Conservation (phyloP, 1,140 invertebrate species). For the Aphelinus certus region DNA sequence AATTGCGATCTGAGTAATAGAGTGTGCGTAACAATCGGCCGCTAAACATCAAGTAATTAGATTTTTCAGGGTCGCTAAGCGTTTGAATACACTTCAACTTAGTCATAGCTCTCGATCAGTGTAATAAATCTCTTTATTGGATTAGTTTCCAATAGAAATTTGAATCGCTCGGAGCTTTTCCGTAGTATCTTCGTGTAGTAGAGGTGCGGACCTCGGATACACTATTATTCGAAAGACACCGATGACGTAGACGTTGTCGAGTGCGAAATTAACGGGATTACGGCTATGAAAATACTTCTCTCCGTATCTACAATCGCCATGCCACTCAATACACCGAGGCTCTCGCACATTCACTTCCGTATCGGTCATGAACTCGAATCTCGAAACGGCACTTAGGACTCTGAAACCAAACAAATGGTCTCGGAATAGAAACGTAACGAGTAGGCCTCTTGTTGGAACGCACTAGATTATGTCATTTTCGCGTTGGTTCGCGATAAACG, state of each 20-base stretch:
- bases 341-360: neutral
- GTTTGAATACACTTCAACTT: neutral
- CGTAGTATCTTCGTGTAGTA: no score
- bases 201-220: no score
- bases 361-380: constrained; percentile 21
- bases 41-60: constrained; percentile 16
- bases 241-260: no score
- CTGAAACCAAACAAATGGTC: neutral
- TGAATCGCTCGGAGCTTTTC: no score
- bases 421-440: neutral
- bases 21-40: constrained; percentile 16
- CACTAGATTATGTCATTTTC: neutral
- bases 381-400: neutral
- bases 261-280: no score
- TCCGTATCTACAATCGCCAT: neutral
- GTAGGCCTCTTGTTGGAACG: neutral
- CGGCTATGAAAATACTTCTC: no score
- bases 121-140: no score
- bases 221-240: no score
- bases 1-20: constrained; percentile 6
- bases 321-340: neutral
- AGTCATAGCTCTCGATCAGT: no score
- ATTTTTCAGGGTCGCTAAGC: constrained; percentile 4
- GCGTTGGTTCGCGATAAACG: neutral
- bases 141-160: no score